A percentile compares a stretch with the other conserved stretches of the same genome.
Conservation (phyloP, 2,113 vertebrate genomes). For the Pelecanus crispus region DNA sequence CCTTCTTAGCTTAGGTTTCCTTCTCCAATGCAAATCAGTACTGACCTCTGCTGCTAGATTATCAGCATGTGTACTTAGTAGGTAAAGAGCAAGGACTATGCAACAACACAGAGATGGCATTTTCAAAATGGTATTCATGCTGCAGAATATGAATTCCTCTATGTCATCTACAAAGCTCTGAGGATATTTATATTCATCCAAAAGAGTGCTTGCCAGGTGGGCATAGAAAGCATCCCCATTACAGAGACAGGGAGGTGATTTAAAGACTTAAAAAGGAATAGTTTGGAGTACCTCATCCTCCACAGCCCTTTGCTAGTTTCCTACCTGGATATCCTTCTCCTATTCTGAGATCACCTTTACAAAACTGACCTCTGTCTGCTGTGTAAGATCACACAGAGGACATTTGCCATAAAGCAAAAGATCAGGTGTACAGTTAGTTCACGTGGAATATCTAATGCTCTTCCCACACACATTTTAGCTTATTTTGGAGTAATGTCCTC, state of each 20-base stretch:
- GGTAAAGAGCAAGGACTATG: not conserved
- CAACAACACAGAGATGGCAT: not conserved
- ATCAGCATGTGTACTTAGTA: not conserved
- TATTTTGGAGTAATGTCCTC: not conserved
- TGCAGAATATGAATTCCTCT: not conserved
- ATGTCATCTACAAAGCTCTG: not conserved
- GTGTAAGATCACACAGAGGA: not conserved
- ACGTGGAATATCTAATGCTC: not conserved
- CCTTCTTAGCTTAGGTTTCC: not conserved
- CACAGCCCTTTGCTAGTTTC: not conserved
- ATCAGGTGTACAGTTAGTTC: not conserved
- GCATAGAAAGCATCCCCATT: not conserved
- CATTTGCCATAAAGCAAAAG: not conserved
- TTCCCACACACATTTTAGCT: not conserved
- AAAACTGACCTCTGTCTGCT: not conserved
- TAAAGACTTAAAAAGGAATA: not conserved
- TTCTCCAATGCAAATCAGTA: conserved; percentile 41
- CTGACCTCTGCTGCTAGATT: conserved; percentile 57
- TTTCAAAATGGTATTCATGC: not conserved
- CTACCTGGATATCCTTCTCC: not conserved
- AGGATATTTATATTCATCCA: not conserved
- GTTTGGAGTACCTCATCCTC: not conserved
- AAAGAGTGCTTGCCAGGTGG: not conserved
- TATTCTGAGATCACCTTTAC: not conserved
- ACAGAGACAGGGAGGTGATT: not conserved